Evolutionary conservation across 2,797 vertebrate genomes (phyloP), one percentile per base, ranked within the genome.

Genomic region (Mus caroli): DNA sequence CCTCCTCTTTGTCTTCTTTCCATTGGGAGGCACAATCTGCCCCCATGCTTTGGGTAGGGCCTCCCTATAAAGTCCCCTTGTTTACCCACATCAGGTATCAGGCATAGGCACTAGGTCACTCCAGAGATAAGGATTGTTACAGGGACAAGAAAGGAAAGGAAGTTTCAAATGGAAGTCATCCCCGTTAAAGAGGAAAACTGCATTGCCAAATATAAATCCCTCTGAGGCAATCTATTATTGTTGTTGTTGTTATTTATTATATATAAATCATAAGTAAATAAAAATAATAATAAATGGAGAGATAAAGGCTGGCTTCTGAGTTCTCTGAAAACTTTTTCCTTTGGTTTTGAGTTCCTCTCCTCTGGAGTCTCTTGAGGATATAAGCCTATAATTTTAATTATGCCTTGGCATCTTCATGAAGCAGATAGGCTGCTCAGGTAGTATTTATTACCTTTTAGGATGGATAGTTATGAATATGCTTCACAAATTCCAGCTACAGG

Each of bases 371-470:
- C 97, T 96, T 85, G 94, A 78, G 91, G 94, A 46, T 85, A 15
- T 80, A 97, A 97, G 64, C 73, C 87, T 97, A 37, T 97, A 93
- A 92, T 98, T 98, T 98, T 98, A 98, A 98, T 98, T 98, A 97
- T 92, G 97, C 97, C 95, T 97, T 97, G 94, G 92, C 96, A 94
- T 97, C 96, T 96, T 95, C 97, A 97, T 98, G 97, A 97, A 98
- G 96, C 96, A 96, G 97, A 94, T 96, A 97, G 96, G 92, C 93
- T 96, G 60, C 86, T 97, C 96, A 97, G 98, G 96, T 96, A 93
- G 43, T 91, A 94, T 98, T 97, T 98, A 97, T 96, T 98, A 96
- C 96, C 96, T 94, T 12, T 97, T 97, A 96, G 91, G 96, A 98
- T 90, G 96, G 92, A 96, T 95, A 60, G 79, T 95, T 96, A 90